Base-by-base conservation (phyloP, 2,113 vertebrate species). In the Cromileptes altivelis region DNA sequence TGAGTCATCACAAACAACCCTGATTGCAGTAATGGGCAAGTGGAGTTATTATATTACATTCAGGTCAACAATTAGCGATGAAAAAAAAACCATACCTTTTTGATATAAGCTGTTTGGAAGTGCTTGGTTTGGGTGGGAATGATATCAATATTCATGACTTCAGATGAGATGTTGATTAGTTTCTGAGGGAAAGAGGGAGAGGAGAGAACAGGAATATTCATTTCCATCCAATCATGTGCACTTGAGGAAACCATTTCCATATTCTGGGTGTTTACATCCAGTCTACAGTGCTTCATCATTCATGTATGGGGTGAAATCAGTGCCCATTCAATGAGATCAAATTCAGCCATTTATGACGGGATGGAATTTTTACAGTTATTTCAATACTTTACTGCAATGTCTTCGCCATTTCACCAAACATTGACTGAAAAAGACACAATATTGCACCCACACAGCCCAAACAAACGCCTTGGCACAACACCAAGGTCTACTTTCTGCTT, bases 81-180 rank as follows among this genome's bases (percentile, higher is more conserved):
- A 40, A 33, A 33, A 45, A 67, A 9, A 45, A 45, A 47, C 71
- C n/a, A 60, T 94, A 99, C 98, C 94, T 95, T 96, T 94, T 97
- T 98, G 68, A 67, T 94, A 50, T 97, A 98, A 77, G 93, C 95
- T 79, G 98, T 97, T 81, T 95, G 93, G 91, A 99, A 99, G 90
- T 97, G 96, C 86, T 93, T 95, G 49, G 97, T 98, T 85, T 97
- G 96, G 0, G 98, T 97, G 27, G 97, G 96, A 86, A 99, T 94
- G 85, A 99, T 94, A 61, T 98, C 97, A 89, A 97, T 85, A 81
- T 94, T 95, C 75, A 95, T 81, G 21, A 95, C 94, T 56, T 96
- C 93, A 1, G 93, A 85, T 15, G 97, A 98, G 93, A 97, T 85
- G 93, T 99, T 99, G 91, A 96, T 92, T 89, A 99, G 92, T 93